Percentiles rank a stretch among this genome's conserved stretches.
Conservation (phyloP, 2,797 vertebrate genomes). For the Manis crassicaudata region DNA sequence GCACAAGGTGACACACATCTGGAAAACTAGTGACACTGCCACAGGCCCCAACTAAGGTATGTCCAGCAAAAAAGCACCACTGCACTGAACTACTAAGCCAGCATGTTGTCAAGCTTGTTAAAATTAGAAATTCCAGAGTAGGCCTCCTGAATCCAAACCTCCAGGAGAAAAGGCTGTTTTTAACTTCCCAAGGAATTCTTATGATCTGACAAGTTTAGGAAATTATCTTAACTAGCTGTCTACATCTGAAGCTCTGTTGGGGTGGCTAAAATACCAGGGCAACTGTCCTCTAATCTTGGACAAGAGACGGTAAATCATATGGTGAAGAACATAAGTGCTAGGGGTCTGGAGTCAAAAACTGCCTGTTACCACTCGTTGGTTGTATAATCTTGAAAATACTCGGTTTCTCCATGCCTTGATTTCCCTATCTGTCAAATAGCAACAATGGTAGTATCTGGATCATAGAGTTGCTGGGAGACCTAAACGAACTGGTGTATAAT, state of each 20-base stretch:
- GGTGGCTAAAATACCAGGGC: not conserved
- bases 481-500: not conserved
- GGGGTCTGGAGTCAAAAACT: not conserved
- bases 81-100: not conserved
- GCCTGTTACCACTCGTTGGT: not conserved
- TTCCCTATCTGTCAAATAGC: not conserved
- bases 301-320: constrained; percentile 26
- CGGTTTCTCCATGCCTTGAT: not conserved
- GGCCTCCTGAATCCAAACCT: not conserved
- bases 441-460: not conserved
- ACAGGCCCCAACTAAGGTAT: not conserved
- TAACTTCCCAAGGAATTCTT: not conserved
- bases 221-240: not conserved
- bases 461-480: not conserved
- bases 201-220: not conserved
- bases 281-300: not conserved
- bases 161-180: not conserved
- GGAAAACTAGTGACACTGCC: not conserved
- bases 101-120: not conserved
- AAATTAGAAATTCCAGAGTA: not conserved
- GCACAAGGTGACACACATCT: not conserved
- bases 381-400: not conserved
- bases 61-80: not conserved
- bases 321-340: not conserved
- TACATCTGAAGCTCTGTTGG: not conserved